These are phyloP conservation scores for Sylvia borin DNA, from an alignment of 2,797 vertebrate genomes.

Conservation along the genomic window DNA sequence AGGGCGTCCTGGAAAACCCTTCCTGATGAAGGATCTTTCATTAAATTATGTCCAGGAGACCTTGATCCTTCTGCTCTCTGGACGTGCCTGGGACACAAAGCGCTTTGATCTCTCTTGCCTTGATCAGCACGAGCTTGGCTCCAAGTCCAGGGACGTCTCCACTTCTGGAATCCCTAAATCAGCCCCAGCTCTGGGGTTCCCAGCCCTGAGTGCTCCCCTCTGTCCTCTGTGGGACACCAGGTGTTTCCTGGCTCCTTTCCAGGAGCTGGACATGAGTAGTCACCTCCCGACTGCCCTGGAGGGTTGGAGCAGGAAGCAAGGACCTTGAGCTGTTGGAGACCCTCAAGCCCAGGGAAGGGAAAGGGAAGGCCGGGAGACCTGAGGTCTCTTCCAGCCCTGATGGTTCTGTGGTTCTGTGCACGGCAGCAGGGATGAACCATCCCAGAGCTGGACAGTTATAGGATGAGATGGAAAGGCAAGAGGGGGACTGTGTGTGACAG, in stretches of 20 bases:
- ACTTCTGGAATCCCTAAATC: rapidly evolving
- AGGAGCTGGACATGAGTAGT: not conserved
- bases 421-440: not conserved
- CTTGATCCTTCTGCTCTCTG: not conserved
- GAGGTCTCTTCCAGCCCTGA: not conserved
- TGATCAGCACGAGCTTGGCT: not conserved
- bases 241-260: too few relatives aligned
- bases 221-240: not conserved
- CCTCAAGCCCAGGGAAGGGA: too few relatives aligned
- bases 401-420: too few relatives aligned
- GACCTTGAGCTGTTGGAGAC: not conserved
- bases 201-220: too few relatives aligned
- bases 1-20: not conserved
- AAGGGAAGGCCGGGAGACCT: too few relatives aligned
- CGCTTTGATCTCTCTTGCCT: not conserved
- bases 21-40: not conserved
- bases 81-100: not conserved
- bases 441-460: not conserved
- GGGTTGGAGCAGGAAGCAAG: not conserved
- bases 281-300: not conserved
- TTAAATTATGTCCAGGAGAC: not conserved
- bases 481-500: not conserved
- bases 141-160: rapidly evolving
- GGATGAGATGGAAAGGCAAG: not conserved
- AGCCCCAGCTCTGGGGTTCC: not conserved